Conservation (phyloP, 2,888 invertebrate species). For the Rhamnusium bicolor region DNA sequence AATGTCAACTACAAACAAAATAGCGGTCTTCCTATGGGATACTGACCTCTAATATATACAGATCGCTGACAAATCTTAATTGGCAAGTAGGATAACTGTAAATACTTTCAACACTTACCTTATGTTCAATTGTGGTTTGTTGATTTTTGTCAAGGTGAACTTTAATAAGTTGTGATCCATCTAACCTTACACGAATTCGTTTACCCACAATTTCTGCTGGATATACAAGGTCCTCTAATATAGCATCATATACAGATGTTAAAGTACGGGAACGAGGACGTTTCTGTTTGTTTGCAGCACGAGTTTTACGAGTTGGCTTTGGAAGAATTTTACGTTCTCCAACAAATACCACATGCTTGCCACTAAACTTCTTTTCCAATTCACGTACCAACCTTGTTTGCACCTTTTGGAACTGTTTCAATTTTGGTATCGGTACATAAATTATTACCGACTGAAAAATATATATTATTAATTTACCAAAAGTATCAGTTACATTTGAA, state of each 20-base stretch:
- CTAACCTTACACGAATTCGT: constrained; percentile 95
- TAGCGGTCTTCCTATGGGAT: too few species aligned
- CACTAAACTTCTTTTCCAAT: constrained; percentile 99
- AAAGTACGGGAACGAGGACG: constrained; percentile 89
- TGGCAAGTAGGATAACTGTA: too few species aligned
- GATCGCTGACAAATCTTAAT: too few species aligned
- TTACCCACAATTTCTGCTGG: constrained; percentile 99
- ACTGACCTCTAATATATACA: too few species aligned
- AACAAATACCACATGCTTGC: constrained; percentile 98
- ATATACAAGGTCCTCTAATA: constrained; percentile 97
- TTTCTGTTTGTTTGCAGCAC: constrained; percentile 84
- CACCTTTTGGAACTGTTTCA: constrained; percentile 98
- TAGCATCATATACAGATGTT: constrained; percentile 97
- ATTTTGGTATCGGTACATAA: constrained; percentile 98
- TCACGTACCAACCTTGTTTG: constrained; percentile 97
- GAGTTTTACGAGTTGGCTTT: constrained; percentile 97
- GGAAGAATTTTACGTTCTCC: constrained; percentile 98
- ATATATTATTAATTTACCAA: not conserved
- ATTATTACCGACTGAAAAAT: constrained; percentile 92
- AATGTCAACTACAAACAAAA: too few species aligned
- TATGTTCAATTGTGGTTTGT: constrained; percentile 99
- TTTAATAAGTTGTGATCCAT: constrained; percentile 96
- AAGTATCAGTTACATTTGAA: too few species aligned
- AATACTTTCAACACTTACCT: too few species aligned
- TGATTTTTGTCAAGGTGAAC: constrained; percentile 98